Conservation (phyloP, 2,888 invertebrate genomes). For the Xestia sexstrigata region DNA sequence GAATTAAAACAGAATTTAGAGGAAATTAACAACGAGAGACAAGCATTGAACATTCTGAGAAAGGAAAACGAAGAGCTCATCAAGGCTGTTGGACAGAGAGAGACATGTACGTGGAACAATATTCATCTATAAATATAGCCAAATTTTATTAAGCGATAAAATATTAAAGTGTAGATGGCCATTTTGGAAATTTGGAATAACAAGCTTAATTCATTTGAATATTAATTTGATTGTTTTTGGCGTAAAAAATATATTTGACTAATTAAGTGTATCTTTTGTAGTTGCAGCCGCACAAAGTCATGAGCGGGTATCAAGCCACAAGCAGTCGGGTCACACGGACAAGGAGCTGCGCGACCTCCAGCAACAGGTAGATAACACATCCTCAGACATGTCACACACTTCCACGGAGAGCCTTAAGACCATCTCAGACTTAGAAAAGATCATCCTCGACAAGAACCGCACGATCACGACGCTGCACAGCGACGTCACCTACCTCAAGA, state of each 20-base stretch:
- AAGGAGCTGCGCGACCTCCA: conserved; percentile 74
- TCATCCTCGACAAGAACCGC: conserved; percentile 85
- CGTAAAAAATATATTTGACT: conserved; percentile 1
- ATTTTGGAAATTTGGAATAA: background rate
- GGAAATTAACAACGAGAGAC: conserved; percentile 67
- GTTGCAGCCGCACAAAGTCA: conserved; percentile 75
- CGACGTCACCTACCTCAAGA: conserved; percentile 83
- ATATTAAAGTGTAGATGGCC: background rate
- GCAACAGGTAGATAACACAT: conserved; percentile 85
- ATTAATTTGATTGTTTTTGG: too few relatives aligned
- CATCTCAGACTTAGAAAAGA: conserved; percentile 86
- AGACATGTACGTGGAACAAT: conserved; percentile 78
- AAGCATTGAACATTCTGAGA: conserved; percentile 70
- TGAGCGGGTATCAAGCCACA: conserved; percentile 72
- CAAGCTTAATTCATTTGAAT: background rate
- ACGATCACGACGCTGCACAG: conserved; percentile 83
- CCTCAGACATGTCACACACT: conserved; percentile 82
- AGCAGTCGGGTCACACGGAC: conserved; percentile 71
- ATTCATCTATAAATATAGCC: background rate
- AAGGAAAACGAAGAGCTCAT: conserved; percentile 80
- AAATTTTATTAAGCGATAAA: background rate
- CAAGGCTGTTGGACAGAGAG: conserved; percentile 76
- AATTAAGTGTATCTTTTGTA: conserved; percentile 68
- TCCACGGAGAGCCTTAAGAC: conserved; percentile 84
- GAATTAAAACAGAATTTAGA: conserved; percentile 71